Evolutionary conservation across 2,113 vertebrate genomes (phyloP).

Genomic region (Sturnira hondurensis): DNA sequence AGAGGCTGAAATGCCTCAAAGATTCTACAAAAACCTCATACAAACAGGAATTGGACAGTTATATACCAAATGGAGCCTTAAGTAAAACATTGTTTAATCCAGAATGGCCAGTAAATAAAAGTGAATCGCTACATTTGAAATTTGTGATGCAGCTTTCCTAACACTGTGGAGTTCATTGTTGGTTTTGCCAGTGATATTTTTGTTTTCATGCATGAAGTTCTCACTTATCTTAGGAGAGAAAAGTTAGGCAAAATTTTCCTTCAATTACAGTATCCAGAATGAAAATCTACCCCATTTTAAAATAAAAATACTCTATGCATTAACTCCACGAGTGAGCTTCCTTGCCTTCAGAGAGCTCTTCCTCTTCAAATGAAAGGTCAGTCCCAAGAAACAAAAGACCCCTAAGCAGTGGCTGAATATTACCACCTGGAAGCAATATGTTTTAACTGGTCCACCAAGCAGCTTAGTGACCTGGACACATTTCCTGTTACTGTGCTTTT

Average conservation of each 20-base stretch:
- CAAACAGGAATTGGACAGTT: not conserved
- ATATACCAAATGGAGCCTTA: not conserved
- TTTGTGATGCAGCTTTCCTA: not conserved
- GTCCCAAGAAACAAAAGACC: not conserved
- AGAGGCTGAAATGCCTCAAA: not conserved
- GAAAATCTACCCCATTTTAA: not conserved
- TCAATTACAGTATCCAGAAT: not conserved
- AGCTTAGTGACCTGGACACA: not conserved
- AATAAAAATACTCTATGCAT: not conserved
- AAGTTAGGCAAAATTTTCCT: not conserved
- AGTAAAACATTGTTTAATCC: not conserved
- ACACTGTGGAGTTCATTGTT: not conserved
- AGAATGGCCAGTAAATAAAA: not conserved
- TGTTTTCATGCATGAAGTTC: not conserved
- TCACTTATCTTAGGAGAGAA: not conserved
- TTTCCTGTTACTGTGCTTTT: not conserved
- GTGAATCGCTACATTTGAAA: not conserved
- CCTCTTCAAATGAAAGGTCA: not conserved
- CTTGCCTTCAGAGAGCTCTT: not conserved
- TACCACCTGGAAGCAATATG: not conserved
- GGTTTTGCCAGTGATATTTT: not conserved
- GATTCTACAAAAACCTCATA: not conserved
- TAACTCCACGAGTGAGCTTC: not conserved
- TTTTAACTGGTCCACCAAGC: not conserved
- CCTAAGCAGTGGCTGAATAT: not conserved